Conservation (phyloP, 2,888 invertebrate genomes). For the Lepeophtheirus nordmannii region DNA sequence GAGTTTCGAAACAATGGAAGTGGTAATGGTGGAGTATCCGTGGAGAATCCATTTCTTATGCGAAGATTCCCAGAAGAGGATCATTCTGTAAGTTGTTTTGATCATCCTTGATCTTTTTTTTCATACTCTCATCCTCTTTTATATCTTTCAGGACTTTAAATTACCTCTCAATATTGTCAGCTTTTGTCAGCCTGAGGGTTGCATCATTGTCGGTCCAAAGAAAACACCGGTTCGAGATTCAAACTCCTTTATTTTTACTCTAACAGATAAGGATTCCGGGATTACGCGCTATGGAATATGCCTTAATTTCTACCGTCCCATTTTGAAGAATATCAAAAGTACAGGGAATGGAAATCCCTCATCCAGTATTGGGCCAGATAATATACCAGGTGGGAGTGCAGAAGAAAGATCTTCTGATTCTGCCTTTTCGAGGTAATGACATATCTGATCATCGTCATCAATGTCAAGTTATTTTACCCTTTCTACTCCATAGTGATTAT, state of each 20-base stretch:
- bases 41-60: constrained; percentile 77
- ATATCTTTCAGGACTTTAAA: constrained; percentile 61
- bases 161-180: constrained; percentile 95
- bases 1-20: constrained; percentile 12
- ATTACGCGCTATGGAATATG: constrained; percentile 90
- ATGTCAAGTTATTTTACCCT: neutral
- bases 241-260: constrained; percentile 89
- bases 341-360: constrained; percentile 33
- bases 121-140: constrained; percentile 14
- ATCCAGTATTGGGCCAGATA: neutral
- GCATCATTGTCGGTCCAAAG: constrained; percentile 67
- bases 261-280: constrained; percentile 96
- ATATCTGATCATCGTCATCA: neutral
- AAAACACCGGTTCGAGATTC: constrained; percentile 70
- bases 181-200: constrained; percentile 99
- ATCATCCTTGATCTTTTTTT: constrained; percentile 3
- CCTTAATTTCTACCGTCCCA: constrained; percentile 90
- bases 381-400: neutral
- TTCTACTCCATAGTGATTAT: neutral
- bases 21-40: constrained; percentile 31
- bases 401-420: neutral
- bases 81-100: constrained; percentile 45
- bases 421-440: neutral
- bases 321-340: constrained; percentile 45
- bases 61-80: constrained; percentile 88